A percentile compares a stretch with the other conserved stretches of the same genome.
These are phyloP conservation scores for Dromococcyx pavoninus DNA, from an alignment of 2,797 vertebrate species.

Conservation along the genomic window DNA sequence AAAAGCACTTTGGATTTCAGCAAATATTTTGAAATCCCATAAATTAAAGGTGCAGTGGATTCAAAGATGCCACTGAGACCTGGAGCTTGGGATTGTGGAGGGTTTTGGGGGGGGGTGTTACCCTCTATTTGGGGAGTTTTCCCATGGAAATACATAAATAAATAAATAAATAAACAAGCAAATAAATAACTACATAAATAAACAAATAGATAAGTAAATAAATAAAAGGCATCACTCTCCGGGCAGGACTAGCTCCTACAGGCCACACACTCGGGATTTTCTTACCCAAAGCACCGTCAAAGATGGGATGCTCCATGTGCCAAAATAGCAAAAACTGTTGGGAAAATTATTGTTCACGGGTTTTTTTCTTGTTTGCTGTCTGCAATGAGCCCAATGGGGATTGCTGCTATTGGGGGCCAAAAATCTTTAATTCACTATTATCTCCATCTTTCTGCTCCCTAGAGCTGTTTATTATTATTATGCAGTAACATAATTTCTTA, in stretches of 20 bases:
- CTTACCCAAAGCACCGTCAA: neutral
- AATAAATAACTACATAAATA: too few species aligned
- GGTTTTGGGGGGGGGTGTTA: neutral
- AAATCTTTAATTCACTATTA: neutral
- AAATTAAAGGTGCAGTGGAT: neutral
- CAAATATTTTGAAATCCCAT: neutral
- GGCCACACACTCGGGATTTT: rapidly evolving
- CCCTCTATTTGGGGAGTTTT: neutral
- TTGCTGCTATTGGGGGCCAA: neutral
- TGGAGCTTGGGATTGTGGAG: neutral
- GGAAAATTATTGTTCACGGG: neutral
- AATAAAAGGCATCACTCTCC: too few species aligned
- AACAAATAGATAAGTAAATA: too few species aligned
- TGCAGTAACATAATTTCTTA: neutral
- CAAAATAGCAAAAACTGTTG: neutral
- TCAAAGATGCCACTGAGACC: neutral
- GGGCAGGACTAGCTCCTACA: neutral
- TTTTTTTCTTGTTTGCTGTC: neutral
- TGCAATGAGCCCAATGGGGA: rapidly evolving
- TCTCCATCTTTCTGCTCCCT: neutral
- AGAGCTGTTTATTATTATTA: neutral
- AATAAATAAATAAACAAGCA: too few species aligned
- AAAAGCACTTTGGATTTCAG: neutral
- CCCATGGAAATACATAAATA: neutral
- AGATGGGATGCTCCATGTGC: neutral